Evolutionary conservation across 2,113 vertebrate genomes (phyloP), one percentile per base, ranked within the genome.

Genomic region (Tenebrosternarchus preto): DNA sequence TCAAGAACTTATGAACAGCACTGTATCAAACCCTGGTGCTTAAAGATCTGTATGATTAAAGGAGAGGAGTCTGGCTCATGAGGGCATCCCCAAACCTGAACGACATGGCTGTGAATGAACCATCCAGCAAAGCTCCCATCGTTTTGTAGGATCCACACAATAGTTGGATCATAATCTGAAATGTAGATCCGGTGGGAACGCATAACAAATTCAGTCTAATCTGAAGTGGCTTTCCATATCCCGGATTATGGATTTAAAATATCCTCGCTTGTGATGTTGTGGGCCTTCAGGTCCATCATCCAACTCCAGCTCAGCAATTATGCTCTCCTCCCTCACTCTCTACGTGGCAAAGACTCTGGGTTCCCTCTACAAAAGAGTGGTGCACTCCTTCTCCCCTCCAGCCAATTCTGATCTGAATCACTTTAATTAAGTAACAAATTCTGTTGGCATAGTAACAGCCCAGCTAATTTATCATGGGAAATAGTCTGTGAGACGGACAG

Each of bases 341-440:
- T 55, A 53, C 80, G 84, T 90, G 82, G 83, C 82, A 87, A 79
- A 81, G 85, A 90, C 80, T 80, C 86, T 73, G 1, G 85, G 87
- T 86, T 92, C 80, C 46, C 46, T 83, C 84, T 87, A 87, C 88
- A 87, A 82, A 89, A 88, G 83, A 57, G 74, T 84, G 91, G 84
- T 88, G 83, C 84, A 86, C 84, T 87, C 88, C 81, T 85, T 86
- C 89, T 83, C 89, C 91, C 83, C 86, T 87, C 88, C 86, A 94
- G 92, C 93, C 93, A 94, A 93, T 95, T 95, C 90, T 82, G 92
- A 95, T 95, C 93, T 84, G 93, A 95, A 95, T 95, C 94, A 94
- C 93, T 95, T 95, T 95, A 95, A 98, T 98, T 95, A 97, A 95
- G 93, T 95, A 96, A 96, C 94, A 97, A 95, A 96, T 93, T 94